These are phyloP conservation scores for Diorhabda sublineata DNA, from an alignment of 1,140 invertebrate genomes.

Conservation along the genomic window DNA sequence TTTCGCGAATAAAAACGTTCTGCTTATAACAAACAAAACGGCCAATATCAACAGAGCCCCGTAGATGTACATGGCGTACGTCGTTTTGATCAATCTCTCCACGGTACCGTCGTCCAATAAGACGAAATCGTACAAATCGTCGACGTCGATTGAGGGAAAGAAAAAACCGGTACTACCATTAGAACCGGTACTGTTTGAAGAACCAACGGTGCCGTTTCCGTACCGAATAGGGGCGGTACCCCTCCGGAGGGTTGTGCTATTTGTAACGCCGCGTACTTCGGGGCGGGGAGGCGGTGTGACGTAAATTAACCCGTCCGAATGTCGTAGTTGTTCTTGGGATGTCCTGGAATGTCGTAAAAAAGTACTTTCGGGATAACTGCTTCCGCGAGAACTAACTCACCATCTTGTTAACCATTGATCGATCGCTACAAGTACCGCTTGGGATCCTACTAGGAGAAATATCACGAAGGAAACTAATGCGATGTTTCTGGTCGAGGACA, in stretches of 20 bases:
- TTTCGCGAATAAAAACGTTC: conserved; percentile 38
- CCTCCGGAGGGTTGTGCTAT: no score
- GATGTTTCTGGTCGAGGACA: background rate
- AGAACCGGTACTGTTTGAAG: no score
- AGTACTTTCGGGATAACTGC: no score
- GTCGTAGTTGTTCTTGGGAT: background rate
- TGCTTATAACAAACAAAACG: conserved; percentile 42
- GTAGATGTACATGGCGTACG: background rate
- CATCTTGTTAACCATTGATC: conserved; percentile 80
- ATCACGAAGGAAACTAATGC: background rate
- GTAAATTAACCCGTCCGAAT: background rate
- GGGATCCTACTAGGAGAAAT: background rate
- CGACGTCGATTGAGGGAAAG: no score
- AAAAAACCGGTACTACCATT: no score
- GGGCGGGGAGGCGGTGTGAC: no score
- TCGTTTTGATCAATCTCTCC: background rate
- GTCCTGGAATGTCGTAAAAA: conserved; percentile 1
- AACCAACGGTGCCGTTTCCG: no score
- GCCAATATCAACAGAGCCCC: background rate
- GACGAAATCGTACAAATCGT: no score
- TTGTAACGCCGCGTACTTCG: no score
- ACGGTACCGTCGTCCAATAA: no score
- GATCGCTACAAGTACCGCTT: conserved; percentile 54
- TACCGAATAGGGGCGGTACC: no score
- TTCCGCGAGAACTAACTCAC: conserved; percentile 40